A percentile compares a stretch with the other conserved stretches of the same genome.
Conservation (phyloP, 2,113 vertebrate species). For the Otolemur garnettii region DNA sequence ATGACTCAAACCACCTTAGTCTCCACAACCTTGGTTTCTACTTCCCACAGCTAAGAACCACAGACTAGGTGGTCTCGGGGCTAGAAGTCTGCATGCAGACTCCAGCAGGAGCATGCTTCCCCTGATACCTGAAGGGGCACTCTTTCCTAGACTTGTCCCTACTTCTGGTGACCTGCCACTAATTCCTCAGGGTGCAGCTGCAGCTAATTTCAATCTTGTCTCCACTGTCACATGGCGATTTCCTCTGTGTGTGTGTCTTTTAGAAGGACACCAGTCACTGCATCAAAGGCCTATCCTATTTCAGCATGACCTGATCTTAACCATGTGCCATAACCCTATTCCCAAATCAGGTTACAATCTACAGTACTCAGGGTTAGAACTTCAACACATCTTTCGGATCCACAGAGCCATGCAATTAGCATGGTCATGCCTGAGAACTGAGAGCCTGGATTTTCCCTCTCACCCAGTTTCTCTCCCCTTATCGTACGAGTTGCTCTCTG, state of each 20-base stretch:
- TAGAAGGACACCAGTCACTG: not conserved
- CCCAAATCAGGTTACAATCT: not conserved
- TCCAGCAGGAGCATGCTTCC: not conserved
- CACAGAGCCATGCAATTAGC: not conserved
- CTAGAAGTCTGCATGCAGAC: not conserved
- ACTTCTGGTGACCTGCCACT: not conserved
- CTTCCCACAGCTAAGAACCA: not conserved
- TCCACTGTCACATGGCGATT: accelerated
- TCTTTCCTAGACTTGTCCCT: not conserved
- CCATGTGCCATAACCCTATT: not conserved
- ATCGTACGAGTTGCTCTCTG: not conserved
- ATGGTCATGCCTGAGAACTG: not conserved
- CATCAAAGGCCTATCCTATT: not conserved
- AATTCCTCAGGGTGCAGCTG: not conserved
- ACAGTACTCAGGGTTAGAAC: not conserved
- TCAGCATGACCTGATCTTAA: not conserved
- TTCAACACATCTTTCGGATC: not conserved
- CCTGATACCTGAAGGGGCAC: not conserved
- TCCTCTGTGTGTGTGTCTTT: not conserved
- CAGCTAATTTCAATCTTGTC: not conserved
- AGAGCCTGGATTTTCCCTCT: not conserved
- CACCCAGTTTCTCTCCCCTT: not conserved
- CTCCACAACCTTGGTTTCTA: not conserved
- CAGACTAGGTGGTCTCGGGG: too few species aligned
- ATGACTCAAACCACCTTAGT: not conserved